Conservation (phyloP, 2,888 invertebrate genomes). For the Chymomyza amoena region DNA sequence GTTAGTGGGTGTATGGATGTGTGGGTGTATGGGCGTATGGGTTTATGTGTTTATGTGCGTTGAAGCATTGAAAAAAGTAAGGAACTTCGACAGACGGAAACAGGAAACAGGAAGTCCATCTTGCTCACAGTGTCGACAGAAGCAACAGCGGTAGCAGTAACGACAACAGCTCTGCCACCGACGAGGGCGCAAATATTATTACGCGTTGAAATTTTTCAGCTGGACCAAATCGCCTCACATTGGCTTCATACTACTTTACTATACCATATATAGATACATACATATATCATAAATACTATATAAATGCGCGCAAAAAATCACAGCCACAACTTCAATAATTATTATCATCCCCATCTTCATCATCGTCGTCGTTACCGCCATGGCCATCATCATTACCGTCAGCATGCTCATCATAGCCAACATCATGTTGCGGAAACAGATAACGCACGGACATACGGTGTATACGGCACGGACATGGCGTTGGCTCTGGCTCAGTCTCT, state of each 20-base stretch:
- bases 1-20: slow-evolving; percentile 11
- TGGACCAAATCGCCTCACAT: slow-evolving; percentile 45
- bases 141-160: slow-evolving; percentile 16
- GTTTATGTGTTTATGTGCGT: slow-evolving; percentile 46
- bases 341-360: slow-evolving; percentile 58
- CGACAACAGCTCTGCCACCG: slow-evolving; percentile 13
- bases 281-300: slow-evolving; percentile 45
- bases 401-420: slow-evolving; percentile 9
- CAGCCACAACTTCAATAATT: slow-evolving; percentile 68
- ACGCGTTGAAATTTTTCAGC: slow-evolving; percentile 73
- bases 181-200: slow-evolving; percentile 73
- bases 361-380: slow-evolving; percentile 37
- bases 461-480: slow-evolving; percentile 6
- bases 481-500: slow-evolving; percentile 5
- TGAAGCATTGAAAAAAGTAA: slow-evolving; percentile 69
- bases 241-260: background rate
- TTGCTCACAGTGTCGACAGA: slow-evolving; percentile 73
- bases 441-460: slow-evolving; percentile 73
- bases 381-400: slow-evolving; percentile 52
- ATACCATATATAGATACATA: slow-evolving; percentile 25
- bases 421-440: slow-evolving; percentile 75
- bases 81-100: slow-evolving; percentile 77
- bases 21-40: slow-evolving; percentile 18
- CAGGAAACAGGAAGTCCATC: slow-evolving; percentile 80
- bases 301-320: slow-evolving; percentile 48